Conservation (phyloP, 2,888 invertebrate genomes). For the Phanerotoma sp. region DNA sequence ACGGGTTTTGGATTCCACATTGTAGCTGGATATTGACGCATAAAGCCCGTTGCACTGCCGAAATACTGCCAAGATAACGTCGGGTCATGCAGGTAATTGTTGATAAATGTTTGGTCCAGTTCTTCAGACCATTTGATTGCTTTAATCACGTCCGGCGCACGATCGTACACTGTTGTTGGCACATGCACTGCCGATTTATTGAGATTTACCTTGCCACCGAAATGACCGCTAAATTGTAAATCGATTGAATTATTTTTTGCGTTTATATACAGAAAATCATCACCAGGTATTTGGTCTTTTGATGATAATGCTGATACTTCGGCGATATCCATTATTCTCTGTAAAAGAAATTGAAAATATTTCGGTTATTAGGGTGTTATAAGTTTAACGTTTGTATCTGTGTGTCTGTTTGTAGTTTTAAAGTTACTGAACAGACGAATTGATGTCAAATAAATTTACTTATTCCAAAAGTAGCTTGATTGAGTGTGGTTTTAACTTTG, state of each 20-base stretch:
- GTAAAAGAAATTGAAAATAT: conserved; percentile 32
- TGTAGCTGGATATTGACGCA: conserved; percentile 93
- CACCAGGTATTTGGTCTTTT: conserved; percentile 46
- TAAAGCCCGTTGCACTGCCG: conserved; percentile 95
- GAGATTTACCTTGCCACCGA: conserved; percentile 70
- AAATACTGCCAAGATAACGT: conserved; percentile 96
- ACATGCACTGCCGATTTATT: conserved; percentile 89
- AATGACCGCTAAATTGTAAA: conserved; percentile 71
- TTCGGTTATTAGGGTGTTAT: background rate
- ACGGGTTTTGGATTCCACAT: conserved; percentile 79
- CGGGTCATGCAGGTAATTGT: conserved; percentile 72
- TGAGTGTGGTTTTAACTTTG: too few relatives aligned
- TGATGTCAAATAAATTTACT: too few relatives aligned
- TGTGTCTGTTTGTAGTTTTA: too few relatives aligned
- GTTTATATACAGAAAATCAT: conserved; percentile 45
- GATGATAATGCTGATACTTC: conserved; percentile 75
- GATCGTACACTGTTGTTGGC: conserved; percentile 92
- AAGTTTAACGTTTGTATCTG: too few relatives aligned
- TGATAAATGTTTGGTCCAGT: conserved; percentile 84
- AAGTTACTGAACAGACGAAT: too few relatives aligned
- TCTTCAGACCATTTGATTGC: conserved; percentile 96
- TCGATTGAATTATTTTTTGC: conserved; percentile 62
- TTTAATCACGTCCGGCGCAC: conserved; percentile 83
- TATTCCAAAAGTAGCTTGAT: too few relatives aligned
- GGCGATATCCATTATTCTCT: conserved; percentile 87